A percentile compares a stretch with the other conserved stretches of the same genome.
phyloP scores from a whole-genome alignment of 2,888 invertebrate genomes.

The Parthenolecanium corni region DNA sequence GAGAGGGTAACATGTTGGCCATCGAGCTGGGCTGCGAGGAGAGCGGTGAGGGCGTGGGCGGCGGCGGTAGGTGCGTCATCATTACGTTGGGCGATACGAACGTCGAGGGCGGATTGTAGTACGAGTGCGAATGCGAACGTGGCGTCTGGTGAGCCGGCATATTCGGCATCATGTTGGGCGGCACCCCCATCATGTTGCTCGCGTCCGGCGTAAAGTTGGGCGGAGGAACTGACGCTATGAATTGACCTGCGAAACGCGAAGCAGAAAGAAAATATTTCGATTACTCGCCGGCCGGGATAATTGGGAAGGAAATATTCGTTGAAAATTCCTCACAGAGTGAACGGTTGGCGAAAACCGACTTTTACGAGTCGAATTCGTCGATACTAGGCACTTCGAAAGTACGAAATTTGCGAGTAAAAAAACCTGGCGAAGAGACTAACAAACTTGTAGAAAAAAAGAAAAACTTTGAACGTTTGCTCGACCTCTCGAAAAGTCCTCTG shows the following conservation, averaged over 20 bases:
- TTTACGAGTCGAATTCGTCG: too few species aligned
- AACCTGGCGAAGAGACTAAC: too few species aligned
- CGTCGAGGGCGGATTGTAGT: not conserved
- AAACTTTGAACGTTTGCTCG: too few species aligned
- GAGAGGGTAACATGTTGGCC: constrained; percentile 30
- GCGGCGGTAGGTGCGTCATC: not conserved
- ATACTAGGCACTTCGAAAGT: too few species aligned
- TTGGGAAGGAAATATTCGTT: not conserved
- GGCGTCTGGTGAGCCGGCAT: not conserved
- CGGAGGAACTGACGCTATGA: constrained; percentile 9
- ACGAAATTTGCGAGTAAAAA: too few species aligned
- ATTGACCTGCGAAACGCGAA: not conserved
- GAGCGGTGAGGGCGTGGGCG: constrained; percentile 7
- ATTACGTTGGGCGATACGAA: not conserved
- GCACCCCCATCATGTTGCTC: not conserved
- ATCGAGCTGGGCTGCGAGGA: constrained; percentile 29
- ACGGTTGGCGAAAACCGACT: too few species aligned
- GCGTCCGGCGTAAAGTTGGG: constrained; percentile 12
- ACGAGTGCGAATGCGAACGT: not conserved
- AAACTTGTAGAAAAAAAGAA: too few species aligned
- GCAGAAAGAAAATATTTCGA: not conserved
- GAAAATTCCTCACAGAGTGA: too few species aligned
- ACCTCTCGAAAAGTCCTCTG: too few species aligned
- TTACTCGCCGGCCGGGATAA: not conserved
- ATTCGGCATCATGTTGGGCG: not conserved